Evolutionary conservation across 2,113 vertebrate species (phyloP), one percentile per base, ranked within the genome.

Genomic region (Leptocoma aspasia): DNA sequence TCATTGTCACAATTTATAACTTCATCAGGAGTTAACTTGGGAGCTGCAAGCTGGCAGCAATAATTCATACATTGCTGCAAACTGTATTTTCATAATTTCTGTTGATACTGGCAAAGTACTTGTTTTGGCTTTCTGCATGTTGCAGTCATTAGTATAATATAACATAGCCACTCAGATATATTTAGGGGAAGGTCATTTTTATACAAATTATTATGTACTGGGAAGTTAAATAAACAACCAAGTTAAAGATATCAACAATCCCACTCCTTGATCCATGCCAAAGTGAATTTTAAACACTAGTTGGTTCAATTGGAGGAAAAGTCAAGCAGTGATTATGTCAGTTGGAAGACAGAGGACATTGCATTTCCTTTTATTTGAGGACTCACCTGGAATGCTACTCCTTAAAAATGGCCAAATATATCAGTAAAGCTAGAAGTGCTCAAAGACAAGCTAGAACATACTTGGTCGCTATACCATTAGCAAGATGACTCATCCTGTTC

Each of bases 11-110:
- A 93, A 81, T 93, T 92, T 72, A 66, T 89, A 96, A 89, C 88
- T 93, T 90, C 77, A 94, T 86, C 68, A 94, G 86, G 68, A 94
- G 78, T 95, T 82, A 93, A 93, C 83, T 90, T 88, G 82, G 71
- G 75, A 95, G 78, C 65, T 89, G 47, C 70, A 95, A 88, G 75
- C 83, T 96, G 83, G 86, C 94, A 94, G 90, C 71, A 94, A 49
- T 83, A 91, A 94, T 88, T 94, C 15, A 18, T 90, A 91, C 71
- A 91, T 63, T 72, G 50, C 77, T 92, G 68, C 65, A 95, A 94
- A 95, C 56, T 60, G 16, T 93, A 83, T 95, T 95, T 97, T 93
- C 81, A 50, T 97, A 30, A 92, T 97, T 96, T 95, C 72, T 95
- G 95, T 96, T 95, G 86, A 95, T 94, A 90, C 42, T 96, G 94